These are phyloP conservation scores for Sciurus carolinensis DNA, from an alignment of 2,797 vertebrate genomes.

Conservation along the genomic window DNA sequence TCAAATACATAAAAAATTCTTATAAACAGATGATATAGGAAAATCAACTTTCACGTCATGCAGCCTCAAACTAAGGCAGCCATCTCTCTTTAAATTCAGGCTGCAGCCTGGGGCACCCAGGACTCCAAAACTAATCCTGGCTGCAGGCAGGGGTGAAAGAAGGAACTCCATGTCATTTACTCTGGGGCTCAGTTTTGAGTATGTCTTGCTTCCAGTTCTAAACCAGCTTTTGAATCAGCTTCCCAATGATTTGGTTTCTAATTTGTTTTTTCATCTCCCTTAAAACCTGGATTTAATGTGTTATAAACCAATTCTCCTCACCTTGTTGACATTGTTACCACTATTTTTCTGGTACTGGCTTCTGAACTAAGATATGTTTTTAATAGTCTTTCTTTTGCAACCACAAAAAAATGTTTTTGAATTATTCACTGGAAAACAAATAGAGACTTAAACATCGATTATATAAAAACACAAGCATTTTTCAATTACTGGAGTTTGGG, in stretches of 20 bases:
- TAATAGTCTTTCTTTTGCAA: neutral
- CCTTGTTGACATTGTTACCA: neutral
- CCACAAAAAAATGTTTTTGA: neutral
- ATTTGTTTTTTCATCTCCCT: slow-evolving; percentile 53
- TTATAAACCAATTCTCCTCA: slow-evolving; percentile 53
- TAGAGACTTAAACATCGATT: neutral
- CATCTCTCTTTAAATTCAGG: neutral
- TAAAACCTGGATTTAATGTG: slow-evolving; percentile 36
- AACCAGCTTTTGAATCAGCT: neutral
- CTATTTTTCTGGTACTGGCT: neutral
- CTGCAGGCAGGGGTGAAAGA: neutral
- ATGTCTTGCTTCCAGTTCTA: neutral
- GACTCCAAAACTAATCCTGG: neutral
- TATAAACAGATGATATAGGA: neutral
- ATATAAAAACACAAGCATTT: neutral
- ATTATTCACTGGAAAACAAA: slow-evolving; percentile 29
- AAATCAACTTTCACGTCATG: neutral
- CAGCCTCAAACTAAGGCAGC: neutral
- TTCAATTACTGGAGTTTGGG: slow-evolving; percentile 14
- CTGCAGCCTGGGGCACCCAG: neutral
- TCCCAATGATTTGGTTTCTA: slow-evolving; percentile 17
- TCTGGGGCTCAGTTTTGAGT: slow-evolving; percentile 40
- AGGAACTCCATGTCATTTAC: neutral
- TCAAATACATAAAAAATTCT: slow-evolving; percentile 17
- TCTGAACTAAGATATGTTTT: neutral